A percentile compares a stretch with the other conserved stretches of the same genome.
Conservation (phyloP, 1,140 invertebrate species). For the Zaprionus inermis region DNA sequence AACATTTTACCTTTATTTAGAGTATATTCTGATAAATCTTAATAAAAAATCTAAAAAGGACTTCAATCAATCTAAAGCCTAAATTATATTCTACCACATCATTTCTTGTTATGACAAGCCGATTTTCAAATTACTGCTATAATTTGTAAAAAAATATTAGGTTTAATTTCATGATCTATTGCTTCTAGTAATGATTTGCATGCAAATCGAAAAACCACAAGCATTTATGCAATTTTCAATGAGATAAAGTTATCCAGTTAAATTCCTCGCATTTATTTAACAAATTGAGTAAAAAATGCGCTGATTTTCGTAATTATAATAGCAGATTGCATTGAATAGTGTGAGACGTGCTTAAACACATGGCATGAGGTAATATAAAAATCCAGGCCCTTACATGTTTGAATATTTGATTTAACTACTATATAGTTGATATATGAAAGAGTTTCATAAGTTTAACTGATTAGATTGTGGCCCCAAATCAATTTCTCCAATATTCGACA, state of each 20-base stretch:
- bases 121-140: not conserved
- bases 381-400: not conserved
- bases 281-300: not conserved
- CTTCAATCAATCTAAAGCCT: not conserved
- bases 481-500: not conserved
- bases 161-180: constrained; percentile 1
- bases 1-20: not conserved
- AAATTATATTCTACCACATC: not conserved
- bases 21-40: not conserved
- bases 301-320: not conserved
- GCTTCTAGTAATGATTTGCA: not conserved
- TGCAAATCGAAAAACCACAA: not conserved
- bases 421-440: not conserved
- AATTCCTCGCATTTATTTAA: not conserved
- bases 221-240: not conserved
- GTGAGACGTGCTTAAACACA: no score
- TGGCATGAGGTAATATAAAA: not conserved
- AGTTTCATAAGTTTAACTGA: not conserved
- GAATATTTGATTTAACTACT: not conserved
- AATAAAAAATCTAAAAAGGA: not conserved
- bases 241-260: not conserved
- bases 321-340: no score
- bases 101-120: not conserved
- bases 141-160: not conserved
- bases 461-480: not conserved